Base-by-base conservation (phyloP, 2,797 vertebrate species). In the Cyclura pinguis region DNA sequence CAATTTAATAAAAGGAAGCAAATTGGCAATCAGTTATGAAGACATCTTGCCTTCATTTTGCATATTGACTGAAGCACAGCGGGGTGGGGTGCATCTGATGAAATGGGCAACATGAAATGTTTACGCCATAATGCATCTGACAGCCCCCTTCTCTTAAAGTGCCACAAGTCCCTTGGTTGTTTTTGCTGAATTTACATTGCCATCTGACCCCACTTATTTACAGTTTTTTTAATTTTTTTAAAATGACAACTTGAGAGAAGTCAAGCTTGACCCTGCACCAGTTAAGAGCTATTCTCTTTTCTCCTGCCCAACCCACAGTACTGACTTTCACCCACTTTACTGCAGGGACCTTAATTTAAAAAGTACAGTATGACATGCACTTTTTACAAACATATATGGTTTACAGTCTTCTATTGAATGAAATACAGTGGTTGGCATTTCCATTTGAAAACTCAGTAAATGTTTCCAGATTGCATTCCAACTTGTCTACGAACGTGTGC, bases 401-500 rank as follows among this genome's bases (percentile, higher is more conserved):
- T 93, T 88, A 87, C 96, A 94, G 86, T 95, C 90, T 86, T 78
- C 88, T 1, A 94, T 93, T 94, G 93, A 94, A 93, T 90, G 90
- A 94, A 97, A 95, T 93, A 91, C 93, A 94, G 92, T 94, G 95
- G 90, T 90, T 96, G 95, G 93, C 80, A 4, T 87, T 93, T 90
- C 57, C 81, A 93, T 91, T 95, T 91, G 92, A 95, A 95, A 93
- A 94, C 92, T 88, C 91, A 95, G 96, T 95, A 97, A 97, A 95
- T 86, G 87, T 96, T 97, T 97, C 95, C 97, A 96, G 96, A 95
- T 94, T 96, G 95, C 94, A 95, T 96, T 95, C 96, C 96, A 94
- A 85, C 90, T 96, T 93, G 38, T 94, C 90, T 95, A 91, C 52
- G 81, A 84, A 92, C 95, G 35, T 96, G 97, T 97, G 97, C 96